Evolutionary conservation across 1,140 invertebrate genomes (phyloP).

Genomic region (Ericerus pela): DNA sequence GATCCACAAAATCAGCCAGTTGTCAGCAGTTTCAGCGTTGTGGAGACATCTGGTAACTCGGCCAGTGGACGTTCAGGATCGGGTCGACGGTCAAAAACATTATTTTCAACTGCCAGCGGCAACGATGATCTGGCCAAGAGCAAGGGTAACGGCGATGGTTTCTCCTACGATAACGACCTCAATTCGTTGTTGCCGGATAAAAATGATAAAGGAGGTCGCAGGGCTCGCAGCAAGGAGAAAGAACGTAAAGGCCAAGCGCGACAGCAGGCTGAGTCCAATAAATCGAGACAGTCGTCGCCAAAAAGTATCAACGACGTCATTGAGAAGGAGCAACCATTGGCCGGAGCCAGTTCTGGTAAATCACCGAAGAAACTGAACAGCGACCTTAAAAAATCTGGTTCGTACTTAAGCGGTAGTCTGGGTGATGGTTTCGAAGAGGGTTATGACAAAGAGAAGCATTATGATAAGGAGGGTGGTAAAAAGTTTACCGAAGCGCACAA

Average conservation of each 20-base stretch:
- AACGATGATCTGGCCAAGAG: too few species aligned
- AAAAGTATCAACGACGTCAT: background rate
- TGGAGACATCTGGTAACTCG: background rate
- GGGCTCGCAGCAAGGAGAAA: too few species aligned
- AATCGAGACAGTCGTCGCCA: background rate
- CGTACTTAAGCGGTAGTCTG: background rate
- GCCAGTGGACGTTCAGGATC: background rate
- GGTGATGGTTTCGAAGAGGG: constrained; percentile 16
- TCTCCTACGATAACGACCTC: too few species aligned
- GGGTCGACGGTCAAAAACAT: too few species aligned
- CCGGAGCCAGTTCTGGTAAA: background rate
- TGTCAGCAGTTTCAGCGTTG: background rate
- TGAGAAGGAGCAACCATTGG: background rate
- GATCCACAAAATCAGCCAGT: background rate
- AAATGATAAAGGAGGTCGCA: too few species aligned
- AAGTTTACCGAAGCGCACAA: constrained; percentile 22
- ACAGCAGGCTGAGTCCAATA: background rate
- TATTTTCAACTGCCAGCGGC: too few species aligned
- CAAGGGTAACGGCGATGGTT: too few species aligned
- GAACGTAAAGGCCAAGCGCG: background rate
- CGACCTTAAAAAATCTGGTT: constrained; percentile 15
- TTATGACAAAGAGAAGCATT: constrained; percentile 20
- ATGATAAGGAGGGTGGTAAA: constrained; percentile 21
- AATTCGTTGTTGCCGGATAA: too few species aligned
- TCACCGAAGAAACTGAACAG: background rate